Evolutionary conservation across 2,888 invertebrate species (phyloP).

Genomic region (Tenthredo notha): DNA sequence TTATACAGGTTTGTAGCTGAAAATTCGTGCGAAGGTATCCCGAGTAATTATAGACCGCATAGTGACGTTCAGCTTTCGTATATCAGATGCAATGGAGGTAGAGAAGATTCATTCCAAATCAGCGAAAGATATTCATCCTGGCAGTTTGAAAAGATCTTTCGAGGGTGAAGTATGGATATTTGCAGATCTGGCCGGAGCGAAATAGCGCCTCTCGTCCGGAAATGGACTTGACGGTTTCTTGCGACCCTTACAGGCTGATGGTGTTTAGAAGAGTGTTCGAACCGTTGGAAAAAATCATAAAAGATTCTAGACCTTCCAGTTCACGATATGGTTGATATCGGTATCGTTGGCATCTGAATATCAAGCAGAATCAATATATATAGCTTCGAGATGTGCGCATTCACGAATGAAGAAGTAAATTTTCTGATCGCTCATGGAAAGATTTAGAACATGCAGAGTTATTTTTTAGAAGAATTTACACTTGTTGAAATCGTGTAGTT

Average conservation of each 20-base stretch:
- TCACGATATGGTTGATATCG: not conserved
- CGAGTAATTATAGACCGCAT: not conserved
- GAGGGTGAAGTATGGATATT: not conserved
- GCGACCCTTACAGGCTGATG: slow-evolving; percentile 22
- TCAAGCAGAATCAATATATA: slow-evolving; percentile 1
- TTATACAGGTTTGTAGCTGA: not conserved
- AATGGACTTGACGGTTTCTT: slow-evolving; percentile 12
- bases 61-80: not conserved
- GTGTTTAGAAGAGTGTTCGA: not conserved
- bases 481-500: not conserved
- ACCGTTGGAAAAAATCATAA: not conserved
- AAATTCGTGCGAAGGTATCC: not conserved
- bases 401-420: not conserved
- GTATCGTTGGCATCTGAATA: slow-evolving; percentile 1
- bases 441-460: not conserved
- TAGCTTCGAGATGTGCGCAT: not conserved
- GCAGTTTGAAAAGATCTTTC: not conserved
- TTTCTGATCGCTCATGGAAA: not conserved
- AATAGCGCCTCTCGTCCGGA: not conserved
- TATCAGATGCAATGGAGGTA: not conserved
- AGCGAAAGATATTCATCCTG: not conserved
- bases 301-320: not conserved
- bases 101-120: not conserved
- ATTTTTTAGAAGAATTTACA: not conserved
- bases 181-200: not conserved